These are phyloP conservation scores for Drosophila azteca DNA, from an alignment of 1,140 invertebrate species.

Conservation along the genomic window DNA sequence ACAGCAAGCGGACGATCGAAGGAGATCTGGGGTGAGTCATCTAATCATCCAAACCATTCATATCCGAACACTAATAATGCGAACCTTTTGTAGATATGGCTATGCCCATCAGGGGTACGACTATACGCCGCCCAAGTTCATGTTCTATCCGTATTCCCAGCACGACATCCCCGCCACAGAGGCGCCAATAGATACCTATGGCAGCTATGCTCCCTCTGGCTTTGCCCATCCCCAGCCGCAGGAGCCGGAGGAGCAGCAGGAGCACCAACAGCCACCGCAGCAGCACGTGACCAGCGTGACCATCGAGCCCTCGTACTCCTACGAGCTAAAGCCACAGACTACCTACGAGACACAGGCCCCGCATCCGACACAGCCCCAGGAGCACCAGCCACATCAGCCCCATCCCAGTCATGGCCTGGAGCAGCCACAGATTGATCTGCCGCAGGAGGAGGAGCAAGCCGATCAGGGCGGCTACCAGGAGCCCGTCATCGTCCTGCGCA, in stretches of 20 bases:
- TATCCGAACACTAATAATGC: not conserved
- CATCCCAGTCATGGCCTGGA: conserved; percentile 21
- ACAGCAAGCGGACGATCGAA: conserved; percentile 80
- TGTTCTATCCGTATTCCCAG: conserved; percentile 83
- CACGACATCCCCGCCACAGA: conserved; percentile 67
- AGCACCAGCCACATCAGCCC: conserved; percentile 21
- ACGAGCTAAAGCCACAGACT: conserved; percentile 79
- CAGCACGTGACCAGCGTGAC: conserved; percentile 73
- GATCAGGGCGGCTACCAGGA: conserved; percentile 61
- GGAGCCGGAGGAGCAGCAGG: conserved; percentile 6
- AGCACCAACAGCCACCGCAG: conserved; percentile 22
- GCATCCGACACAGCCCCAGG: conserved; percentile 16
- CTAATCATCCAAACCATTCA: not conserved
- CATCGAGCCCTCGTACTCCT: conserved; percentile 81
- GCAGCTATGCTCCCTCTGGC: conserved; percentile 44
- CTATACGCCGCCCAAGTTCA: conserved; percentile 78
- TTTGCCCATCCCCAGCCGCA: conserved; percentile 43
- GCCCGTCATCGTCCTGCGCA: conserved; percentile 79
- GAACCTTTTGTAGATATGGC: conserved; percentile 62
- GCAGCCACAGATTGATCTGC: conserved; percentile 74
- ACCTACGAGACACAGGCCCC: conserved; percentile 55
- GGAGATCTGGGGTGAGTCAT: conserved; percentile 78
- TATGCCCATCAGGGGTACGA: conserved; percentile 72
- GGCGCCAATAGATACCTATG: conserved; percentile 36
- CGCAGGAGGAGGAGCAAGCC: conserved; percentile 37